Conservation (phyloP, 2,888 invertebrate genomes). For the Eupeodes luniger region DNA sequence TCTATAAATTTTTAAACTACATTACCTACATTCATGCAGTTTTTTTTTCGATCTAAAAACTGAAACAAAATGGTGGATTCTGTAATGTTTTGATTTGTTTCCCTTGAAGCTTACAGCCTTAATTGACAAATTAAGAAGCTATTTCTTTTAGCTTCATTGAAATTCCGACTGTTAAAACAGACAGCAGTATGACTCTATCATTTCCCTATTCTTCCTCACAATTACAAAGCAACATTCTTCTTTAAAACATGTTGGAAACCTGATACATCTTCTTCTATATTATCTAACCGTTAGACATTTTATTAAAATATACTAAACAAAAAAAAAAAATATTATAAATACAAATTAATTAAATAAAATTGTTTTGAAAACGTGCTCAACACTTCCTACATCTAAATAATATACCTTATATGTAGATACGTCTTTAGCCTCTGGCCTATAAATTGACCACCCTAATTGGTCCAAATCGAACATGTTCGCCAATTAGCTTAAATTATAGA, state of each 20-base stretch:
- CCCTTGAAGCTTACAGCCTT: no score
- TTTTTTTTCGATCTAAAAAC: no score
- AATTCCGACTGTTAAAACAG: no score
- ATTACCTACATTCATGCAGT: no score
- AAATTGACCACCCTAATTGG: slow-evolving; percentile 53
- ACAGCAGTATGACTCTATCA: no score
- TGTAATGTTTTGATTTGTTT: no score
- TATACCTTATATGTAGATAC: background rate
- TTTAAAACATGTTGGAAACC: background rate
- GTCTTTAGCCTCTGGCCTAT: slow-evolving; percentile 24
- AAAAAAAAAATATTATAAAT: background rate
- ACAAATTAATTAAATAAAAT: slow-evolving; percentile 24
- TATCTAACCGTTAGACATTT: slow-evolving; percentile 7
- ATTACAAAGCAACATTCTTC: no score
- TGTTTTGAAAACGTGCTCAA: slow-evolving; percentile 14
- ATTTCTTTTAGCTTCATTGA: no score
- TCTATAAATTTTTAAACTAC: no score
- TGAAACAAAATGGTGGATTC: no score
- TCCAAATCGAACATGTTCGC: slow-evolving; percentile 53
- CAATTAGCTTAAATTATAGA: slow-evolving; percentile 57
- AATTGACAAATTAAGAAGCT: no score
- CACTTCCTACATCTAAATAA: slow-evolving; percentile 29
- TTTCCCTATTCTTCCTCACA: no score
- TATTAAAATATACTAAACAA: slow-evolving; percentile 11
- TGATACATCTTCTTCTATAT: background rate